Evolutionary conservation across 2,888 invertebrate genomes (phyloP), one percentile per base, ranked within the genome.

Genomic region (Microchrysa polita): DNA sequence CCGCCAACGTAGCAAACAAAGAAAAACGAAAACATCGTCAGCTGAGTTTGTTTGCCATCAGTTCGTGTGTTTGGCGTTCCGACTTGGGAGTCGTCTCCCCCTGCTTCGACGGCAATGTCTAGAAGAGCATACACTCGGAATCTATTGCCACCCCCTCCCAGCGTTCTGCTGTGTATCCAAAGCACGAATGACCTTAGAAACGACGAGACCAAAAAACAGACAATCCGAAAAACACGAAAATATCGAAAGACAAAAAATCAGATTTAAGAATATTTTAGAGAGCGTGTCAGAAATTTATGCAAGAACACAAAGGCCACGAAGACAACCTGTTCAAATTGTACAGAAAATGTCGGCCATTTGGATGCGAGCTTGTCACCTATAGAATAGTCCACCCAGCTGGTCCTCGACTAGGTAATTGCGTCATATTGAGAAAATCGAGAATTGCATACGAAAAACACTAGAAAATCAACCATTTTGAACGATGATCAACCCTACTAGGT

Each of bases 1-100:
- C 12, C 59, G 1, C n/a, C n/a, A 40, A 63, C 18, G 23, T n/a
- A n/a, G n/a, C 55, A 27, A 67, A 67, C 52, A 52, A 67, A 67
- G 53, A 53, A 67, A 67, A 34, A 34, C 9, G 23, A 67, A 67
- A 67, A 67, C 67, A 67, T 16, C 67, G 53, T 67, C 67, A 67
- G 67, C 67, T 67, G 67, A 67, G 67, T 52, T 27, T 27, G 18
- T 18, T 65, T 22, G 42, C 44, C 20, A 63, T 65, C 10, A 34
- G 14, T 61, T 14, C 14, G 5, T 10, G 4, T 48, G 48, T n/a
- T n/a, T 4, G 16, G 4, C 48, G 48, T 48, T 48, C 12, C 27
- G 27, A 34, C 27, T n/a, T 5, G 27, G 5, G 16, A 48, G 10
- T 63, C n/a, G n/a, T n/a, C 52, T 5, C 52, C 44, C 23, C 16